phyloP scores from a whole-genome alignment of 2,888 invertebrate species.

The Drosophila pegasa region DNA sequence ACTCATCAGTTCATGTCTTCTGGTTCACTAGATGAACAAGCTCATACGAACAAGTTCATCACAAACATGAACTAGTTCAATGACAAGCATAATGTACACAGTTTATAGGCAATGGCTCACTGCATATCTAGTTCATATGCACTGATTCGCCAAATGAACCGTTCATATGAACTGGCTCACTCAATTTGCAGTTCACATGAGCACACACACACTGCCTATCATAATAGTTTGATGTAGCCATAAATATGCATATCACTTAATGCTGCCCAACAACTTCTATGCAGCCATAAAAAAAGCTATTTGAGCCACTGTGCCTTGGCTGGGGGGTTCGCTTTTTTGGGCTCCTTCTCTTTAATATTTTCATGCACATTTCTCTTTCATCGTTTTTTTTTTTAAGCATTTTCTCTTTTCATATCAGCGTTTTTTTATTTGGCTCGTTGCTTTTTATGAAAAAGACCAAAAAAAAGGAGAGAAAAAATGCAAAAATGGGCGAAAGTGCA shows the following conservation, averaged over 20 bases:
- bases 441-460: constrained; percentile 45
- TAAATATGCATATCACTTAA: neutral
- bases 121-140: neutral
- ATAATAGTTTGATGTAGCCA: no score
- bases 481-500: constrained; percentile 67
- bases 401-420: constrained; percentile 24
- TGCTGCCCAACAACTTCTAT: neutral
- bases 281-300: neutral
- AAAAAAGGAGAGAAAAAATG: constrained; percentile 40
- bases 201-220: neutral
- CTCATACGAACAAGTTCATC: neutral
- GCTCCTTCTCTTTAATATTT: constrained; percentile 37
- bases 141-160: neutral
- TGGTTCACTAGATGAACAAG: neutral
- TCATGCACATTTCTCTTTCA: constrained; percentile 10
- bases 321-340: neutral
- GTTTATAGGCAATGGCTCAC: neutral
- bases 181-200: neutral
- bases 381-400: constrained; percentile 11
- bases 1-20: no score
- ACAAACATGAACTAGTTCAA: neutral
- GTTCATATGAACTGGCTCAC: neutral
- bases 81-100: no score
- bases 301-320: constrained; percentile 25
- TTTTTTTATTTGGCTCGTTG: constrained; percentile 17